Evolutionary conservation across 1,140 invertebrate species (phyloP).

Genomic region (Gyrodactylus bullatarudis): DNA sequence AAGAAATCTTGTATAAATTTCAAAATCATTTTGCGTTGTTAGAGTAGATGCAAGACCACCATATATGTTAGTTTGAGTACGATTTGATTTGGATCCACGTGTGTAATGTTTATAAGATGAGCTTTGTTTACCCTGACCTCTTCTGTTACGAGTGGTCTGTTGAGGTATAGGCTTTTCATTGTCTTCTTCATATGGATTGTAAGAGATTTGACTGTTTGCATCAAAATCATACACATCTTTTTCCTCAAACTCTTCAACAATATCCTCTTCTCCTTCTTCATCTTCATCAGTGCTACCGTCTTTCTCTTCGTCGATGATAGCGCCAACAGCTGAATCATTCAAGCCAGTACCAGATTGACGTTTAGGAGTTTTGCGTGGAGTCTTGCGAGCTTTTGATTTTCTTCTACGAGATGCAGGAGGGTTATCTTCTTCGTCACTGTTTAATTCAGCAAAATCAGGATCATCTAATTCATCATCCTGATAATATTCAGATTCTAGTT

Average conservation of each 20-base stretch:
- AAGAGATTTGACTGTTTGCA: not conserved
- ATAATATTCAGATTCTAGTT: not conserved
- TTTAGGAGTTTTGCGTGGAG: no score
- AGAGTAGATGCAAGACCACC: not conserved
- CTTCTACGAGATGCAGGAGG: not conserved
- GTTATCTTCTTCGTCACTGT: not conserved
- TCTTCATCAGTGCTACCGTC: not conserved
- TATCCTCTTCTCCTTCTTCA: not conserved
- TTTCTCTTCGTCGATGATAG: not conserved
- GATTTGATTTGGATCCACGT: not conserved
- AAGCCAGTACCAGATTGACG: no score
- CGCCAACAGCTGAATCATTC: no score
- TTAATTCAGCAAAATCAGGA: not conserved
- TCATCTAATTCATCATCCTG: not conserved
- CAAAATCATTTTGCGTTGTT: slow-evolving; percentile 2
- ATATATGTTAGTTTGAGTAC: slow-evolving; percentile 5
- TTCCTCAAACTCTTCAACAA: not conserved
- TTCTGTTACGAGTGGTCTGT: not conserved
- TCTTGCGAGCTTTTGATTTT: no score
- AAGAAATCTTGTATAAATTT: slow-evolving; percentile 5
- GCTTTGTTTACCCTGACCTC: not conserved
- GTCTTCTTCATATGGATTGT: not conserved
- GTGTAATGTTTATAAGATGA: not conserved
- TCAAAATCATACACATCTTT: slow-evolving; percentile 7
- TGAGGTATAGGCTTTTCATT: not conserved